These are phyloP conservation scores for Luscinia luscinia DNA, from an alignment of 2,797 vertebrate genomes.

Conservation along the genomic window DNA sequence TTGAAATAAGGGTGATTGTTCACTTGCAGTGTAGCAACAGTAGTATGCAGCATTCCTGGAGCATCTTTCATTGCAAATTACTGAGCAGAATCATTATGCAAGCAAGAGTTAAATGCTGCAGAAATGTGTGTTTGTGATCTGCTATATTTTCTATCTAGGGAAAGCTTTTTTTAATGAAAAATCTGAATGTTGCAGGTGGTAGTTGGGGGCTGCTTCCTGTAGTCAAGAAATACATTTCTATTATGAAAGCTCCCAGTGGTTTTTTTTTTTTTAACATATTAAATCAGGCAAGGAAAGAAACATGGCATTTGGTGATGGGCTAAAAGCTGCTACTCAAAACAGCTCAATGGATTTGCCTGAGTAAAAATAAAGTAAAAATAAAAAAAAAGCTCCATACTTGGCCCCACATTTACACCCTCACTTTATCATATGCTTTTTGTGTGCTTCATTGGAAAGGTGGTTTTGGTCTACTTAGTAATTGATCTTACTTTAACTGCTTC, in stretches of 20 bases:
- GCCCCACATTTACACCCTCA: not conserved
- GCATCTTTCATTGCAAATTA: not conserved
- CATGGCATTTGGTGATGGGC: not conserved
- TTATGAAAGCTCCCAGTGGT: not conserved
- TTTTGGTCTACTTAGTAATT: not conserved
- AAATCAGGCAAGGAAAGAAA: slow-evolving; percentile 2
- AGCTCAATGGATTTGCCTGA: not conserved
- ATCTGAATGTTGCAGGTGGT: slow-evolving; percentile 8
- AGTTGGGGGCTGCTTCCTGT: not conserved
- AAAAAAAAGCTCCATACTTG: not conserved
- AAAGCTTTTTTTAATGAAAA: not conserved
- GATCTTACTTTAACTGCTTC: not conserved
- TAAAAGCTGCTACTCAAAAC: slow-evolving; percentile 17
- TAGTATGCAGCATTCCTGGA: not conserved
- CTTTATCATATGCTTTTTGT: not conserved
- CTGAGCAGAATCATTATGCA: not conserved
- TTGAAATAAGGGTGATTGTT: not conserved
- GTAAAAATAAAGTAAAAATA: not conserved
- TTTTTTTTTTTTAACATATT: not conserved
- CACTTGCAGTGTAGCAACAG: not conserved
- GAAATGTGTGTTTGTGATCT: not conserved
- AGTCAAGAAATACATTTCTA: slow-evolving; percentile 15
- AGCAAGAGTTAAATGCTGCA: not conserved
- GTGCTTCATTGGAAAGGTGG: not conserved
- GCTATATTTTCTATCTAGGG: not conserved